A percentile compares a stretch with the other conserved stretches of the same genome.
Evolutionary conservation across 2,888 invertebrate genomes (phyloP).

Genomic region (Leptinotarsa peninsularis): DNA sequence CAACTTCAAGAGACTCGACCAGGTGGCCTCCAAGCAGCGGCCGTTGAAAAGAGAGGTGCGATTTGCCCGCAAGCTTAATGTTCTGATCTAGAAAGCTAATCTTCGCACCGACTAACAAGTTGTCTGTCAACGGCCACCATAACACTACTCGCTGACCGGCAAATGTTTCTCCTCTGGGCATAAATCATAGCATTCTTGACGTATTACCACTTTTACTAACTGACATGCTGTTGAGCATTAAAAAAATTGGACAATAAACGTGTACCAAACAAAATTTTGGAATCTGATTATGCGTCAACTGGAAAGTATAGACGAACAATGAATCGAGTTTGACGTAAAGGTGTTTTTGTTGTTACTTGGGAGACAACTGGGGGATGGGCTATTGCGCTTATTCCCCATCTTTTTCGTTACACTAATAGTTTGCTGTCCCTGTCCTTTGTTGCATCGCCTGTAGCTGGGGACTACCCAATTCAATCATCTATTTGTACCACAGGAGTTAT

Average conservation of each 20-base stretch:
- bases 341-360: no score
- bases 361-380: no score
- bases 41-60: slow-evolving; percentile 47
- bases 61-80: slow-evolving; percentile 48
- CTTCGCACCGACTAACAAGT: slow-evolving; percentile 54
- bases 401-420: no score
- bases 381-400: no score
- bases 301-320: no score
- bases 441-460: no score
- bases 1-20: slow-evolving; percentile 30
- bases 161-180: slow-evolving; percentile 39
- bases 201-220: slow-evolving; percentile 35
- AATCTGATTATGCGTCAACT: no score
- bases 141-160: slow-evolving; percentile 46
- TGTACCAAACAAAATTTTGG: no score
- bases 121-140: slow-evolving; percentile 55
- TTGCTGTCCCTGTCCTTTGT: no score
- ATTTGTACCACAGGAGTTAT: no score
- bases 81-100: slow-evolving; percentile 52
- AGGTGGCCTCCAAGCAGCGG: slow-evolving; percentile 44
- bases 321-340: no score
- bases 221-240: slow-evolving; percentile 42
- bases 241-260: slow-evolving; percentile 32
- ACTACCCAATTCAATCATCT: no score
- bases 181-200: slow-evolving; percentile 44